Base-by-base conservation (phyloP, 2,888 invertebrate genomes). In the Allygus modestus region DNA sequence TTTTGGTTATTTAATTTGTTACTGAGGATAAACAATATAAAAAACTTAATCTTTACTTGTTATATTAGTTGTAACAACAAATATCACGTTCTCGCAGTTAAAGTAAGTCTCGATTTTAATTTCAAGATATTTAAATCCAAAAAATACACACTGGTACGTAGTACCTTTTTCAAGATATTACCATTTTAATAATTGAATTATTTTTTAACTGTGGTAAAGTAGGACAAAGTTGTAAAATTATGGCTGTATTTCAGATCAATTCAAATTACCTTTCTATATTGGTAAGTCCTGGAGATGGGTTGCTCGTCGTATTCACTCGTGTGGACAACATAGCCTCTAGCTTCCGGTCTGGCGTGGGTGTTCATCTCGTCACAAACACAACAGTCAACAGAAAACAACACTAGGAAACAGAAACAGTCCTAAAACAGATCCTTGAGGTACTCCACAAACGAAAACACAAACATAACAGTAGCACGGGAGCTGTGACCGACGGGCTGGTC, bases 201-300 rank as follows among this genome's bases (percentile, higher is more conserved):
- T 7, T 7, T 37, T 37, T 37, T 37, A 11, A 37, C 37, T 7
- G 37, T 37, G 11, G 7, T 37, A 37, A 11, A 37, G 4, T 11
- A 37, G 4, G 4, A 11, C 4, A 37, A 7, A 37, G 37, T 37
- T 37, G 4, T 37, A 37, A 37, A 7, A 7, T 37, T 37, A 7
- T 11, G 11, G 4, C 11, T 7, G 7, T 7, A 37, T 7, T 37
- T 37, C 11, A 7, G 37, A 37, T 37, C 11, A 46, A 46, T 1
- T 46, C 12, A 4, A 46, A 46, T 89, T 88, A 90, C 91, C 90
- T 90, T 91, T 87, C 90, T 88, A 87, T 91, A 91, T 85, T 90
- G 91, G 88, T 90, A 90, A 26, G 91, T 91, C 87, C 91, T 88
- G 58, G 90, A 90, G 86, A 90, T 90, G 46, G 91, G 90, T 83